Conservation (phyloP, 2,113 vertebrate genomes). For the Piprites chloris region DNA sequence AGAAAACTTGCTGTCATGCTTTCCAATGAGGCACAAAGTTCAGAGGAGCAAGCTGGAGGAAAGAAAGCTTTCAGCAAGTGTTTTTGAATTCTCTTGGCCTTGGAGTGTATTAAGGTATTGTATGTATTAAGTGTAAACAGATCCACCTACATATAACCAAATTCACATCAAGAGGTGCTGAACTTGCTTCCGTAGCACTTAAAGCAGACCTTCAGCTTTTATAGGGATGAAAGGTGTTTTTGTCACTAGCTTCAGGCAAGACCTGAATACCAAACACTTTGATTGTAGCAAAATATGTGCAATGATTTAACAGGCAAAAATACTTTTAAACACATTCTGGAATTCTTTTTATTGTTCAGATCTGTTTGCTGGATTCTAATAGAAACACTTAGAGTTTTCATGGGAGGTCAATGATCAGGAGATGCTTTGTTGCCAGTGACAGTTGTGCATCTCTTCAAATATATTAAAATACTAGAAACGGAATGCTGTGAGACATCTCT, state of each 20-base stretch:
- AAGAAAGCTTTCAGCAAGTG: constrained; percentile 11
- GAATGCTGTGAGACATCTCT: not conserved
- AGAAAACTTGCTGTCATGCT: not conserved
- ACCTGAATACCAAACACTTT: not conserved
- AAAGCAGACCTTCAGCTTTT: not conserved
- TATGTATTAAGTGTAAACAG: not conserved
- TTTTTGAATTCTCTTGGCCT: not conserved
- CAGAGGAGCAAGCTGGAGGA: not conserved
- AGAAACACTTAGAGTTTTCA: not conserved
- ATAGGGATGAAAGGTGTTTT: not conserved
- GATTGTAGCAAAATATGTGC: not conserved
- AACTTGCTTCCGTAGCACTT: not conserved
- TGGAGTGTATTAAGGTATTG: not conserved
- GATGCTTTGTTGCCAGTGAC: not conserved
- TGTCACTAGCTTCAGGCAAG: constrained; percentile 21
- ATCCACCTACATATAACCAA: not conserved
- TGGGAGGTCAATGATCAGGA: fast-evolving
- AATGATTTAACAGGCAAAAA: not conserved
- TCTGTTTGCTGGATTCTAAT: not conserved
- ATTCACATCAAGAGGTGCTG: not conserved
- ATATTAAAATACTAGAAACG: not conserved
- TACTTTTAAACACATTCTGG: not conserved
- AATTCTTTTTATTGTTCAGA: not conserved
- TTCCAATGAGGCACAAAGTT: not conserved
- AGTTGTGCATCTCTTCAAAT: not conserved